Evolutionary conservation across 2,888 invertebrate species (phyloP).

Genomic region (Dimorphilus gyrociliatus): DNA sequence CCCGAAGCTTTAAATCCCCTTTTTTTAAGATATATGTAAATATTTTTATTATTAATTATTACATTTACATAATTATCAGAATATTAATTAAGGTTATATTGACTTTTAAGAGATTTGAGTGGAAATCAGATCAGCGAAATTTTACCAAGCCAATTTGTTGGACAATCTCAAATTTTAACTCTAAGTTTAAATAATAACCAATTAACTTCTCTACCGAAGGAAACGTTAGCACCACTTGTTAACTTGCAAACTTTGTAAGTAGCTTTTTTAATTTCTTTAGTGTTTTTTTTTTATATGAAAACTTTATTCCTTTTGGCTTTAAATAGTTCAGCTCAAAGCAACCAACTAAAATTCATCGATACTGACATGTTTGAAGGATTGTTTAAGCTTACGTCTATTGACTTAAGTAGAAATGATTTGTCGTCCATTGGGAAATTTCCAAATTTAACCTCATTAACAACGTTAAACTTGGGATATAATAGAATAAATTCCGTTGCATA

Average conservation of each 20-base stretch:
- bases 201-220: constrained; percentile 3
- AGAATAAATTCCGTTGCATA: constrained; percentile 9
- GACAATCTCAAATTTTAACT: constrained; percentile 5
- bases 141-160: constrained; percentile 12
- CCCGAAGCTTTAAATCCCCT: constrained; percentile 10
- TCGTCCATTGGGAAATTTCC: constrained; percentile 1
- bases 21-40: constrained; percentile 10
- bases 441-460: constrained; percentile 8
- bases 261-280: too few relatives aligned
- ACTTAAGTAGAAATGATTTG: background rate
- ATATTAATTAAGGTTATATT: constrained; percentile 1
- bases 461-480: constrained; percentile 6
- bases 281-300: too few relatives aligned
- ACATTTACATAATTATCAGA: background rate
- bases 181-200: background rate
- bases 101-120: constrained; percentile 9
- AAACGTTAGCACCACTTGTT: constrained; percentile 6
- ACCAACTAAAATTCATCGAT: too few relatives aligned
- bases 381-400: background rate
- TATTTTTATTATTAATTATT: background rate
- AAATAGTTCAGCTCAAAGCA: too few relatives aligned
- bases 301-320: too few relatives aligned
- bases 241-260: constrained; percentile 4
- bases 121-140: constrained; percentile 11
- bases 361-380: too few relatives aligned